A percentile compares a stretch with the other conserved stretches of the same genome.
Conservation (phyloP, 2,888 invertebrate species). For the Chrysina gloriosa region DNA sequence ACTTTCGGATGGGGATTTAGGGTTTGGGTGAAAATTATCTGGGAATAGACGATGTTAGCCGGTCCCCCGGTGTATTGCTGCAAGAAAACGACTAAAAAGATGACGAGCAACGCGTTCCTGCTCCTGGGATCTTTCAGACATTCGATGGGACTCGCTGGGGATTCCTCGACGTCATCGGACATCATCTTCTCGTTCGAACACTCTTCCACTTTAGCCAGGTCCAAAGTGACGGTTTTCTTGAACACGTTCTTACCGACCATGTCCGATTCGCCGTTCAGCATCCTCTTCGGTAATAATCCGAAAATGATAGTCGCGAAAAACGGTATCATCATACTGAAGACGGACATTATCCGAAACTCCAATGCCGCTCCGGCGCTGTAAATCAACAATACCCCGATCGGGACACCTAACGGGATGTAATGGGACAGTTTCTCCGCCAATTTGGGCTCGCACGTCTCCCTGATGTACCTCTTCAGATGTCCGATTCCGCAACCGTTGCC, state of each 20-base stretch:
- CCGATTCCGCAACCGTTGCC: slow-evolving; percentile 49
- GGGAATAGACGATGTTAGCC: slow-evolving; percentile 49
- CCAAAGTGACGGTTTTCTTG: slow-evolving; percentile 22
- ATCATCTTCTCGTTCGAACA: slow-evolving; percentile 15
- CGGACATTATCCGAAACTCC: slow-evolving; percentile 44
- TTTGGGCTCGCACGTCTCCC: slow-evolving; percentile 47
- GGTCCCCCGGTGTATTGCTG: slow-evolving; percentile 51
- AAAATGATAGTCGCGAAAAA: slow-evolving; percentile 44
- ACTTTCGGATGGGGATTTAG: slow-evolving; percentile 47
- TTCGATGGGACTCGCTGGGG: slow-evolving; percentile 38
- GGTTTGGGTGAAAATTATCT: slow-evolving; percentile 48
- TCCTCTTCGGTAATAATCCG: slow-evolving; percentile 29
- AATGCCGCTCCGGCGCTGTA: slow-evolving; percentile 46
- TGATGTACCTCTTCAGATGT: slow-evolving; percentile 49
- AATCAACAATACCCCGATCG: slow-evolving; percentile 47
- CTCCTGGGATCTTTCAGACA: slow-evolving; percentile 40
- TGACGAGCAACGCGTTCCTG: slow-evolving; percentile 46
- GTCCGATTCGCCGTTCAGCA: too few species aligned
- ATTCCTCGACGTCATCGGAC: slow-evolving; percentile 22
- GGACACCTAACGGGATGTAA: slow-evolving; percentile 46
- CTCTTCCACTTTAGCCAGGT: slow-evolving; percentile 30
- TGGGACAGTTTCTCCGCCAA: slow-evolving; percentile 40
- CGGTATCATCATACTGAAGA: slow-evolving; percentile 46
- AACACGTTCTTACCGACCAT: slow-evolving; percentile 22
- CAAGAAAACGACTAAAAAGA: slow-evolving; percentile 48